These are phyloP conservation scores for Lepus townsendii DNA, from an alignment of 2,797 vertebrate genomes.

Conservation along the genomic window DNA sequence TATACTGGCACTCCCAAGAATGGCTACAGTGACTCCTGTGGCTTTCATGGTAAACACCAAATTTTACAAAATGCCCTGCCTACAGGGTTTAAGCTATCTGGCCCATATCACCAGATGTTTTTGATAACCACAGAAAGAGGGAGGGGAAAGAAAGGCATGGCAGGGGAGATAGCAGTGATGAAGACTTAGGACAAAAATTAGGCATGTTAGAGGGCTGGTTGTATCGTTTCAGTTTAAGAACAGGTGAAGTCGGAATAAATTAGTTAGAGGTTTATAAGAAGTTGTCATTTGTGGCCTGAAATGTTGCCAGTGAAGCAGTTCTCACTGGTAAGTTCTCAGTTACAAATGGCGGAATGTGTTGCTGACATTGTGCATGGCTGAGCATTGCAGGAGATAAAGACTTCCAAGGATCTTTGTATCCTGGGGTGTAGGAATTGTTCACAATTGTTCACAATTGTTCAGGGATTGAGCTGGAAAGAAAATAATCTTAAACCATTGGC, in stretches of 20 bases:
- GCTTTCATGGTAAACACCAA: not conserved
- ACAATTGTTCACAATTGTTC: not conserved
- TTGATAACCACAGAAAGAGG: not conserved
- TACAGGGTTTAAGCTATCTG: not conserved
- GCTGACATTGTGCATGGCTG: not conserved
- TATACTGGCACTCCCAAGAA: not conserved
- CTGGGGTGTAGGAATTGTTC: not conserved
- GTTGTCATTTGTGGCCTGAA: not conserved
- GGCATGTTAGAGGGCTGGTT: not conserved
- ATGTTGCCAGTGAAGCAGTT: not conserved
- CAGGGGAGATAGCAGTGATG: not conserved
- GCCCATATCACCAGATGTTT: not conserved
- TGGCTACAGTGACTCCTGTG: not conserved
- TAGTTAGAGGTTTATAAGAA: not conserved
- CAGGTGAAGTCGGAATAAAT: not conserved
- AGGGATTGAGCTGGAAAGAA: not conserved
- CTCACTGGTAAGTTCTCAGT: not conserved
- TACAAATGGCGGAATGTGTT: not conserved
- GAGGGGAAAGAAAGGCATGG: too few relatives aligned
- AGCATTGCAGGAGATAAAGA: not conserved
- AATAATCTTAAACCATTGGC: not conserved
- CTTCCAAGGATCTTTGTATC: not conserved
- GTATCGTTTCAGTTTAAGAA: constrained; percentile 6
- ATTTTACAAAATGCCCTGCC: not conserved
- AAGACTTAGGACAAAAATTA: not conserved